Evolutionary conservation across 1,140 invertebrate species (phyloP).

Genomic region (Drosophila oshimai): DNA sequence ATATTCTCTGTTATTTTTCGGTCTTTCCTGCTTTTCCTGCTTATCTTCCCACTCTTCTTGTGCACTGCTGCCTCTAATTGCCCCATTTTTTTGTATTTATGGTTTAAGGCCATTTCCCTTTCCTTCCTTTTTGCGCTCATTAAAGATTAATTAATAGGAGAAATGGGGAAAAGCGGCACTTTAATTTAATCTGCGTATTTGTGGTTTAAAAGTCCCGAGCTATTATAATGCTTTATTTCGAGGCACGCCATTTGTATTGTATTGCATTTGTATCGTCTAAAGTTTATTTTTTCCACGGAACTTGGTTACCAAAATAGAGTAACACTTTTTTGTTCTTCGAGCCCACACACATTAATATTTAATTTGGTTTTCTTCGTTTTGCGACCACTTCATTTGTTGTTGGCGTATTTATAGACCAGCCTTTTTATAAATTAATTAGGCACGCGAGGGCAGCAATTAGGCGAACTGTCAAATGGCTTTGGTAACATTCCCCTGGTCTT

Average conservation of each 20-base stretch:
- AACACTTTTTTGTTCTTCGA: neutral
- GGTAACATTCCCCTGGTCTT: neutral
- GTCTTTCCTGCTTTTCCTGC: neutral
- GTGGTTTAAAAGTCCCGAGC: neutral
- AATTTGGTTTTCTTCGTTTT: neutral
- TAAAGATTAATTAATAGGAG: neutral
- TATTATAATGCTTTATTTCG: neutral
- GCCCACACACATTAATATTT: neutral
- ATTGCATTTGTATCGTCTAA: neutral
- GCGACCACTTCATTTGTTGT: conserved; percentile 7
- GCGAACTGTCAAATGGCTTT: conserved; percentile 14
- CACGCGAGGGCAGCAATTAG: conserved; percentile 27
- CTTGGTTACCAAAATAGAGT: neutral
- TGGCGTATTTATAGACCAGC: conserved; percentile 20
- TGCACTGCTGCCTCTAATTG: conserved; percentile 16
- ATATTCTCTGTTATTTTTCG: neutral
- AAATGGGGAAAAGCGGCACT: neutral
- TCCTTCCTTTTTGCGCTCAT: neutral
- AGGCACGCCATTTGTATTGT: too few species aligned
- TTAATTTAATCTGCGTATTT: neutral
- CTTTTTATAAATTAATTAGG: conserved; percentile 68
- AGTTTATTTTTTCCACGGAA: neutral
- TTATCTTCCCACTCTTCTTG: neutral
- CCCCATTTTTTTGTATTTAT: conserved; percentile 16
- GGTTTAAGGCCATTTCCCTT: neutral